Percentiles rank a stretch among this genome's conserved stretches.
These are phyloP conservation scores for Dermolepida albohirtum DNA, from an alignment of 2,888 invertebrate species.

Conservation along the genomic window DNA sequence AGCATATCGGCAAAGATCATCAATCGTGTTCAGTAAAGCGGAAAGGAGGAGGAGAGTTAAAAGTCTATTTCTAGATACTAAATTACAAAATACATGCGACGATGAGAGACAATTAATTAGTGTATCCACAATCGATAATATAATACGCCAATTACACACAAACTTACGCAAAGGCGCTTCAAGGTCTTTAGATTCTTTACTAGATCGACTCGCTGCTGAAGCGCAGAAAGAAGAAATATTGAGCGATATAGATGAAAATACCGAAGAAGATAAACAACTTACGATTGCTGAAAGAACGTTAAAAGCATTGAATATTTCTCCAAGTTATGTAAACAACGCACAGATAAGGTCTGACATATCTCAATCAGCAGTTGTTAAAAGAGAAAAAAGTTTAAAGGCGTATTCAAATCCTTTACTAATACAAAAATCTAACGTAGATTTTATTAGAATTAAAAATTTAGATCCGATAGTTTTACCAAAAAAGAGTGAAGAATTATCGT, in stretches of 20 bases:
- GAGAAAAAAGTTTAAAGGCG: not conserved
- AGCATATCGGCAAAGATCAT: slow-evolving; percentile 42
- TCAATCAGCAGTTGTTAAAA: not conserved
- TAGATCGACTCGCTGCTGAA: slow-evolving; percentile 48
- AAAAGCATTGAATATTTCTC: slow-evolving; percentile 48
- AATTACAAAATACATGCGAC: slow-evolving; percentile 40
- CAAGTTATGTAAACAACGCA: slow-evolving; percentile 46
- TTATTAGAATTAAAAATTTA: slow-evolving; percentile 4
- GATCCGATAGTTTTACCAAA: slow-evolving; percentile 1
- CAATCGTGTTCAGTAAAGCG: slow-evolving; percentile 65
- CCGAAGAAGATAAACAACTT: slow-evolving; percentile 42
- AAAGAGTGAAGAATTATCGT: slow-evolving; percentile 25
- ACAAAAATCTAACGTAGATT: slow-evolving; percentile 24
- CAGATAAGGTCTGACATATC: not conserved
- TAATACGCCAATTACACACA: slow-evolving; percentile 48
- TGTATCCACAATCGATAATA: slow-evolving; percentile 50
- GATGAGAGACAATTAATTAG: slow-evolving; percentile 50
- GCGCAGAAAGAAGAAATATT: slow-evolving; percentile 50
- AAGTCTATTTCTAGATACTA: slow-evolving; percentile 64
- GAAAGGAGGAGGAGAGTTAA: slow-evolving; percentile 67
- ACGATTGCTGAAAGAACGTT: slow-evolving; percentile 45
- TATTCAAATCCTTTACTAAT: slow-evolving; percentile 23
- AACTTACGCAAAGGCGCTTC: slow-evolving; percentile 44
- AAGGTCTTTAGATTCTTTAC: slow-evolving; percentile 53
- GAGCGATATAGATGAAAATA: slow-evolving; percentile 32